Percentiles rank a stretch among this genome's conserved stretches.
These are phyloP conservation scores for Hirtodrosophila trivittata DNA, from an alignment of 2,888 invertebrate species.

Conservation along the genomic window DNA sequence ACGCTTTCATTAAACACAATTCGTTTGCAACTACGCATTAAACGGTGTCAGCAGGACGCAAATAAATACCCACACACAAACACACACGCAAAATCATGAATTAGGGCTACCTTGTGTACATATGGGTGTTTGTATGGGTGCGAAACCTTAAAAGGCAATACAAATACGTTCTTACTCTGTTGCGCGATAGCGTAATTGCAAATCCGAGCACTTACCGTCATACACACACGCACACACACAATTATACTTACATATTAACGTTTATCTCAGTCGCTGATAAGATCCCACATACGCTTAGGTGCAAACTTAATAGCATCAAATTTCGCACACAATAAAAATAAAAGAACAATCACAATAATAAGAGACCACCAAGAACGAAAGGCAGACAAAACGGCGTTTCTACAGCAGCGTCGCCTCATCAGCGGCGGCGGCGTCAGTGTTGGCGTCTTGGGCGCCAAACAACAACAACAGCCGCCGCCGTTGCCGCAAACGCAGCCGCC, in stretches of 20 bases:
- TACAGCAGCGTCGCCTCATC: slow-evolving; percentile 75
- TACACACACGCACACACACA: slow-evolving; percentile 10
- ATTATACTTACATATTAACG: neutral
- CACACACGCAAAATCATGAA: neutral
- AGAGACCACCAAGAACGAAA: slow-evolving; percentile 10
- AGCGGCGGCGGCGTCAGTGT: slow-evolving; percentile 58
- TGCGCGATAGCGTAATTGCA: slow-evolving; percentile 1
- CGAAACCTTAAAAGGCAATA: slow-evolving; percentile 65
- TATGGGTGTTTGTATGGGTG: slow-evolving; percentile 5
- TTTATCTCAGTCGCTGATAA: slow-evolving; percentile 46
- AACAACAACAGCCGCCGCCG: slow-evolving; percentile 48
- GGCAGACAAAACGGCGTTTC: slow-evolving; percentile 72
- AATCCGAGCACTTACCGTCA: neutral
- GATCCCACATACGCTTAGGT: slow-evolving; percentile 3
- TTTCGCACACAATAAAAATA: slow-evolving; percentile 3
- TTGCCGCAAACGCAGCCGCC: slow-evolving; percentile 58
- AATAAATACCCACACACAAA: slow-evolving; percentile 7
- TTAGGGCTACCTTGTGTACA: slow-evolving; percentile 1
- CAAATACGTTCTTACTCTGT: slow-evolving; percentile 21
- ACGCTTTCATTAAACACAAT: slow-evolving; percentile 40
- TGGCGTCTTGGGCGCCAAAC: slow-evolving; percentile 42
- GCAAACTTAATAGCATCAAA: too few species aligned
- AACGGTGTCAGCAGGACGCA: slow-evolving; percentile 59
- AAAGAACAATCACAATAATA: slow-evolving; percentile 12
- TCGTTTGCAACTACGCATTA: slow-evolving; percentile 30